Evolutionary conservation across 2,113 vertebrate species (phyloP).

Genomic region (Datnioides undecimradiatus): DNA sequence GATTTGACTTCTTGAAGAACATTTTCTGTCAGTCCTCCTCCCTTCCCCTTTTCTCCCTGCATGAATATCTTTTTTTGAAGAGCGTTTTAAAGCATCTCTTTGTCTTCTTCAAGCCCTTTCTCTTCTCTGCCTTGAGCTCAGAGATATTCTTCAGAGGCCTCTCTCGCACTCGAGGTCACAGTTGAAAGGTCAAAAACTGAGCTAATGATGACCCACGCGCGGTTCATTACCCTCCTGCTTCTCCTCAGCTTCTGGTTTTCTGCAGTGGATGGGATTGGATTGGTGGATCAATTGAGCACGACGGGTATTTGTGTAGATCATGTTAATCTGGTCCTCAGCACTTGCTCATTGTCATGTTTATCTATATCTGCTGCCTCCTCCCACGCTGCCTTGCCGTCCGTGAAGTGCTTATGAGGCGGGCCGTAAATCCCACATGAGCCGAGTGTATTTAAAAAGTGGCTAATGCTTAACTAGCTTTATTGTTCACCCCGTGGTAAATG

Average conservation of each 20-base stretch:
- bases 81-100: constrained; percentile 22
- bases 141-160: constrained; percentile 5
- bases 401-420: background rate
- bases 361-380: background rate
- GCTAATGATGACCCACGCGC: constrained; percentile 28
- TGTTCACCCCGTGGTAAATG: background rate
- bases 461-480: constrained; percentile 61
- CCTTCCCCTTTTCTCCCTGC: background rate
- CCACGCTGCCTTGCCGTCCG: background rate
- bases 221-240: constrained; percentile 40
- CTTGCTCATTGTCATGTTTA: constrained; percentile 3
- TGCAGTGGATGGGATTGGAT: background rate
- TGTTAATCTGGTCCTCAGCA: constrained; percentile 5
- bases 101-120: constrained; percentile 13
- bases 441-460: constrained; percentile 5
- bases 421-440: background rate
- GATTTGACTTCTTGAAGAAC: background rate
- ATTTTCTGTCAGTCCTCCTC: background rate
- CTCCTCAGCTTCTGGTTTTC: constrained; percentile 11
- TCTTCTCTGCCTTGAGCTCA: background rate
- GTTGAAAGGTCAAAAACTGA: constrained; percentile 64
- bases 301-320: constrained; percentile 24
- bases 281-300: constrained; percentile 2
- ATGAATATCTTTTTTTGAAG: constrained; percentile 10
- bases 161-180: constrained; percentile 49